A percentile compares a stretch with the other conserved stretches of the same genome.
phyloP scores from a whole-genome alignment of 1,140 invertebrate genomes.

The Agrypnia vestita region DNA sequence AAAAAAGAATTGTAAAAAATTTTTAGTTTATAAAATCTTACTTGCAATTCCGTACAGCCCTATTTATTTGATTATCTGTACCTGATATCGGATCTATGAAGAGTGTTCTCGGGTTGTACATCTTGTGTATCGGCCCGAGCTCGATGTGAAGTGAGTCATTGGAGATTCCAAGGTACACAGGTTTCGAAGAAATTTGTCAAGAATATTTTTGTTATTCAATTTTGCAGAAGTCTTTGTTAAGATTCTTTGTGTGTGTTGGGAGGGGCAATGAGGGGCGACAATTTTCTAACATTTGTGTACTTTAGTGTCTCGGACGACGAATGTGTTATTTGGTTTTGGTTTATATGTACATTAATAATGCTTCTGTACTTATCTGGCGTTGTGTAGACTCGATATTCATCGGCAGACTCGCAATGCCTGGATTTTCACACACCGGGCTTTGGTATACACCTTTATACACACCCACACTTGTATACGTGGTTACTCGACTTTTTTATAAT shows the following conservation, averaged over 20 bases:
- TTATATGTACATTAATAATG: conserved; percentile 36
- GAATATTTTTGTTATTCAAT: too few relatives aligned
- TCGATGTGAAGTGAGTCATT: not conserved
- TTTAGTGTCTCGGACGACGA: not conserved
- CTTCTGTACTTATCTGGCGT: conserved; percentile 32
- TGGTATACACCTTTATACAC: conserved; percentile 4
- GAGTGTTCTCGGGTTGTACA: not conserved
- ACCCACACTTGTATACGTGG: not conserved
- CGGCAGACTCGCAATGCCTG: not conserved
- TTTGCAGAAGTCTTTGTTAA: too few relatives aligned
- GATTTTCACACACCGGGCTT: conserved; percentile 2
- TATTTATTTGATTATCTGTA: conserved; percentile 11
- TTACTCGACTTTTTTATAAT: not conserved
- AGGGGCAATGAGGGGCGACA: too few relatives aligned
- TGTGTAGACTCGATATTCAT: conserved; percentile 11
- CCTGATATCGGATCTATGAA: not conserved
- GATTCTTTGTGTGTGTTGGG: too few relatives aligned
- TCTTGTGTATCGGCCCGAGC: not conserved
- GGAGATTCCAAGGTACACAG: too few relatives aligned
- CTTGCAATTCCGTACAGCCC: conserved; percentile 11
- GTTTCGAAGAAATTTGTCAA: too few relatives aligned
- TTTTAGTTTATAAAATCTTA: not conserved
- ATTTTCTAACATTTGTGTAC: not conserved
- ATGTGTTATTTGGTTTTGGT: conserved; percentile 32
- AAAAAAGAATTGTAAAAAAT: too few relatives aligned